Evolutionary conservation across 1,140 invertebrate species (phyloP).

Genomic region (Pseudomyrmex sp.): DNA sequence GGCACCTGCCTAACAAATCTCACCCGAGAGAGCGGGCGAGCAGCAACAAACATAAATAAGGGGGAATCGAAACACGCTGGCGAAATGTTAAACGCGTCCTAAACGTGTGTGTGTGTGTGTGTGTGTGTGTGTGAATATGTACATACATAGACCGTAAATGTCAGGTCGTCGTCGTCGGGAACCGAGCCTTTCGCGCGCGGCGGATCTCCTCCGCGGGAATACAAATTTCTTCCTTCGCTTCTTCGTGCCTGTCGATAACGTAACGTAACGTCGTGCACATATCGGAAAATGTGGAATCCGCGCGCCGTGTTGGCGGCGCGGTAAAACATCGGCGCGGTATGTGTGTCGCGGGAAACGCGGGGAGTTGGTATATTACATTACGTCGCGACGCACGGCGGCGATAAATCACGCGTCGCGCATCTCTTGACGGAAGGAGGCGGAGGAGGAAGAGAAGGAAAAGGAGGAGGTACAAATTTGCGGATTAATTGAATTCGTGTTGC

Average conservation of each 20-base stretch:
- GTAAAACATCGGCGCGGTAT: constrained; percentile 56
- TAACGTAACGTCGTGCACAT: neutral
- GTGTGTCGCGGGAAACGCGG: neutral
- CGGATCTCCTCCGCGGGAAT: constrained; percentile 63
- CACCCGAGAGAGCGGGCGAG: constrained; percentile 33
- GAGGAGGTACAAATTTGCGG: neutral
- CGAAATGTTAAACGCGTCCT: constrained; percentile 72
- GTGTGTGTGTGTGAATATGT: constrained; percentile 56
- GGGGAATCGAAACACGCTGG: constrained; percentile 66
- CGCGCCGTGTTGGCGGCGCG: constrained; percentile 34
- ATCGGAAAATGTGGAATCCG: constrained; percentile 51
- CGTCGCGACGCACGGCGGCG: neutral
- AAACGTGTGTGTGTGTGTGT: constrained; percentile 67
- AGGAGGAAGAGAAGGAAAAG: neutral
- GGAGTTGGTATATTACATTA: neutral
- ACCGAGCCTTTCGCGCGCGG: constrained; percentile 56
- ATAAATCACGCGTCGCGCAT: constrained; percentile 59
- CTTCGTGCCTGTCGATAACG: constrained; percentile 13
- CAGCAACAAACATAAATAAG: constrained; percentile 68
- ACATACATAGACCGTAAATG: constrained; percentile 59
- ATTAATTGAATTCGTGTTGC: constrained; percentile 46
- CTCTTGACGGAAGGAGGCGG: neutral
- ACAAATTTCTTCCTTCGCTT: constrained; percentile 59
- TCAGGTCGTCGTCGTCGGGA: constrained; percentile 35
- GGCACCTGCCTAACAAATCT: constrained; percentile 70